Percentiles rank a stretch among this genome's conserved stretches.
phyloP scores from a whole-genome alignment of 2,888 invertebrate genomes.

The Lampropteryx suffumata region DNA sequence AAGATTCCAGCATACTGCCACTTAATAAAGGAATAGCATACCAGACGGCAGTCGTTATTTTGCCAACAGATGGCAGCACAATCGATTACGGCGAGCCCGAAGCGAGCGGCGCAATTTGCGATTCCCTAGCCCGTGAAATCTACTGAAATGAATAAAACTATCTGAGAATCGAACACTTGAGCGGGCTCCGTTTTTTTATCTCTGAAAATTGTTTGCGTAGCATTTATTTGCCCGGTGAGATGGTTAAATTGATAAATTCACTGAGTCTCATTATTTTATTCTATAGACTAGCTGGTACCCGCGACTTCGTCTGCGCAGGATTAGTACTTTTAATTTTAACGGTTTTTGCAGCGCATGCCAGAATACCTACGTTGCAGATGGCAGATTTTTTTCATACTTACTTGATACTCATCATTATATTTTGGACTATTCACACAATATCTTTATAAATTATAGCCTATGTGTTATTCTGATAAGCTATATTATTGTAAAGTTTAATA shows the following conservation, averaged over 20 bases:
- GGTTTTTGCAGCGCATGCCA: too few relatives aligned
- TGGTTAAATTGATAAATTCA: background rate
- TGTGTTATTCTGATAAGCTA: too few relatives aligned
- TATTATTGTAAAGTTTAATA: too few relatives aligned
- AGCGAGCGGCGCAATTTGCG: constrained; percentile 76
- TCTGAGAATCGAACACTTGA: constrained; percentile 64
- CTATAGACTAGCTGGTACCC: too few relatives aligned
- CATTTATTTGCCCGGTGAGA: constrained; percentile 2
- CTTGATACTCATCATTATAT: too few relatives aligned
- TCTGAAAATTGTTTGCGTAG: constrained; percentile 16
- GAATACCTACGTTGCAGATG: too few relatives aligned
- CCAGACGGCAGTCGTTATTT: constrained; percentile 78
- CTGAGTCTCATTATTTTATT: too few relatives aligned
- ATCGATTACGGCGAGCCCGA: constrained; percentile 70
- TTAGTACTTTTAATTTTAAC: too few relatives aligned
- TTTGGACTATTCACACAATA: too few relatives aligned
- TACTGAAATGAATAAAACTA: constrained; percentile 81
- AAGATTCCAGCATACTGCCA: constrained; percentile 39
- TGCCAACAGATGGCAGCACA: constrained; percentile 80
- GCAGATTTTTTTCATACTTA: too few relatives aligned
- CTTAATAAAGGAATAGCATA: constrained; percentile 64
- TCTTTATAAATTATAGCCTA: too few relatives aligned
- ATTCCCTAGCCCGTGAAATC: constrained; percentile 74
- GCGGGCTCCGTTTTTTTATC: constrained; percentile 38
- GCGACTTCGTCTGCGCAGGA: too few relatives aligned